Conservation (phyloP, 2,113 vertebrate species). For the Phaethornis superciliosus region DNA sequence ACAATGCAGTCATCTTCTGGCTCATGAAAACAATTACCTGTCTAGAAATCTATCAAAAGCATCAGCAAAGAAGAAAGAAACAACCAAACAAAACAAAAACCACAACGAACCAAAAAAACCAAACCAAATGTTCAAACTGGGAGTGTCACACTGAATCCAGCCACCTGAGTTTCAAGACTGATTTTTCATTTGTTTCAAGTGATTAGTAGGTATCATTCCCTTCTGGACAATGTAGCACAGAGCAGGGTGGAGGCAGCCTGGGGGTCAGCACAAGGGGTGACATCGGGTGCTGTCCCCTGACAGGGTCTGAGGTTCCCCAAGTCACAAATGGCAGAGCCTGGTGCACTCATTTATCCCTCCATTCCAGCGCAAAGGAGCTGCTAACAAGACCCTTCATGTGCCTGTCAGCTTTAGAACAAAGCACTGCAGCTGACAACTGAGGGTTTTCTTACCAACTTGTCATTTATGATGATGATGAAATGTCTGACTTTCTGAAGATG, state of each 20-base stretch:
- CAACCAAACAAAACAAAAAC: not conserved
- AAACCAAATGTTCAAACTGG: not conserved
- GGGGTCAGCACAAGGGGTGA: not conserved
- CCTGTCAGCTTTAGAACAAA: constrained; percentile 51
- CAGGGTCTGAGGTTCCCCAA: not conserved
- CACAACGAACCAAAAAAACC: too few species aligned
- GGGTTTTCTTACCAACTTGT: not conserved
- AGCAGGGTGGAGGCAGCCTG: not conserved
- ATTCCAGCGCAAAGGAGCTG: not conserved
- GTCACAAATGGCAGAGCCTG: not conserved
- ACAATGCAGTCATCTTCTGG: not conserved
- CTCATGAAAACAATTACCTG: constrained; percentile 14
- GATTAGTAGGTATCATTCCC: not conserved
- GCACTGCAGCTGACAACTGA: not conserved
- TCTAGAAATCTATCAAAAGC: constrained; percentile 12
- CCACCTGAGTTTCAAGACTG: not conserved
- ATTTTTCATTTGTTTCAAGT: not conserved
- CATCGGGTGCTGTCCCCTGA: not conserved
- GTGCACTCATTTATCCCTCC: not conserved
- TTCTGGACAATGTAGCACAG: not conserved
- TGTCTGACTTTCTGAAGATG: not conserved
- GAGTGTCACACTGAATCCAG: not conserved
- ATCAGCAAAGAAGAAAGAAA: not conserved
- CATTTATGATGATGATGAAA: not conserved
- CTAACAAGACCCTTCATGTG: constrained; percentile 47